phyloP scores from a whole-genome alignment of 2,113 vertebrate species.

The Apeltes quadracus region DNA sequence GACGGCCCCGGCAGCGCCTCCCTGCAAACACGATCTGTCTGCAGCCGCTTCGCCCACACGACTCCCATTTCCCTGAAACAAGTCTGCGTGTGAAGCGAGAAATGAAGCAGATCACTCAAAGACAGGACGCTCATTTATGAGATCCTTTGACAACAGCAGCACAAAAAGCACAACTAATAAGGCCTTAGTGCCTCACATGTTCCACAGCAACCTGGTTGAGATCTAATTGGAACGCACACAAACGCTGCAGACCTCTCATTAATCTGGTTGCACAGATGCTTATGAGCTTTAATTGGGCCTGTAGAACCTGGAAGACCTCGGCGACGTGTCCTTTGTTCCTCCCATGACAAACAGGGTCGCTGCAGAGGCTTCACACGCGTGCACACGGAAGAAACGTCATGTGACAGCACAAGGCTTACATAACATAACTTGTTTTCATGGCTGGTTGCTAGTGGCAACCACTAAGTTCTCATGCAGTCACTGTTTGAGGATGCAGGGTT shows the following conservation, averaged over 20 bases:
- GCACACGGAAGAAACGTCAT: background rate
- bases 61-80: conserved; percentile 40
- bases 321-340: background rate
- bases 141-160: conserved; percentile 10
- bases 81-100: background rate
- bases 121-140: conserved; percentile 1
- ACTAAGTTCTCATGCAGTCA: background rate
- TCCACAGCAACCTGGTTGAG: background rate
- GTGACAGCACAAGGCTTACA: background rate
- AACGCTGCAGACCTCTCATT: background rate
- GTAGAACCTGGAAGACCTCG: background rate
- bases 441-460: background rate
- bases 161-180: background rate
- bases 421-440: background rate
- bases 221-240: background rate
- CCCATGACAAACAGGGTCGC: background rate
- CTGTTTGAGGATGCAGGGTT: background rate
- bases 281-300: conserved; percentile 20
- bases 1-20: conserved; percentile 44
- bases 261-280: background rate
- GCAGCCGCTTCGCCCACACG: conserved; percentile 42
- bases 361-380: background rate
- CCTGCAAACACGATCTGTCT: conserved; percentile 56
- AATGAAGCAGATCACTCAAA: conserved; percentile 12
- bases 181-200: conserved; percentile 3